Conservation (phyloP, 2,113 vertebrate species). For the Pseudorasbora parva region DNA sequence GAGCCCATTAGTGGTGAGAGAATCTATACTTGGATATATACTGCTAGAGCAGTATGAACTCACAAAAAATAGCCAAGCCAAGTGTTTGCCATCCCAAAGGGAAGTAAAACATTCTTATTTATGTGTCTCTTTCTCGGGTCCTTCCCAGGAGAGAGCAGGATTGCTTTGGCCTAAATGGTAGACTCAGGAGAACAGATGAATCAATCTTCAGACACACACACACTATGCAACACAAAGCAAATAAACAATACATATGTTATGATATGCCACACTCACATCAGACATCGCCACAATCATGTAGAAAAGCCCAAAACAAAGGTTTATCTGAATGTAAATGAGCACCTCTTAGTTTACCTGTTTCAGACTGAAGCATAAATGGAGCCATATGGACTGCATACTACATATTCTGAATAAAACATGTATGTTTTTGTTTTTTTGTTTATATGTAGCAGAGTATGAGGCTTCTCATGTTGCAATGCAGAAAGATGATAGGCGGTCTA, state of each 20-base stretch:
- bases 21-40: constrained; percentile 25
- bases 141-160: constrained; percentile 35
- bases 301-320: constrained; percentile 33
- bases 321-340: constrained; percentile 54
- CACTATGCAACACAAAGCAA: constrained; percentile 15
- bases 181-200: constrained; percentile 31
- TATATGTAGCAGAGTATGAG: background rate
- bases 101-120: constrained; percentile 37
- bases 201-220: constrained; percentile 19
- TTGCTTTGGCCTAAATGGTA: constrained; percentile 42
- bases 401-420: constrained; percentile 46
- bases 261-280: constrained; percentile 10
- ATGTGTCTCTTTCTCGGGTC: constrained; percentile 25
- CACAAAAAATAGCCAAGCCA: constrained; percentile 11
- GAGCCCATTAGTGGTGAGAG: constrained; percentile 9
- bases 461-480: background rate
- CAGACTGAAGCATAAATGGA: background rate
- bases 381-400: constrained; percentile 22
- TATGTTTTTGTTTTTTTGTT: background rate
- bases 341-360: constrained; percentile 32
- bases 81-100: constrained; percentile 13
- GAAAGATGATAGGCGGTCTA: background rate
- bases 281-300: constrained; percentile 32
- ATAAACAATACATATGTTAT: constrained; percentile 14
- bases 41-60: background rate